Evolutionary conservation across 2,113 vertebrate genomes (phyloP).

Genomic region (Gallinago undulata): DNA sequence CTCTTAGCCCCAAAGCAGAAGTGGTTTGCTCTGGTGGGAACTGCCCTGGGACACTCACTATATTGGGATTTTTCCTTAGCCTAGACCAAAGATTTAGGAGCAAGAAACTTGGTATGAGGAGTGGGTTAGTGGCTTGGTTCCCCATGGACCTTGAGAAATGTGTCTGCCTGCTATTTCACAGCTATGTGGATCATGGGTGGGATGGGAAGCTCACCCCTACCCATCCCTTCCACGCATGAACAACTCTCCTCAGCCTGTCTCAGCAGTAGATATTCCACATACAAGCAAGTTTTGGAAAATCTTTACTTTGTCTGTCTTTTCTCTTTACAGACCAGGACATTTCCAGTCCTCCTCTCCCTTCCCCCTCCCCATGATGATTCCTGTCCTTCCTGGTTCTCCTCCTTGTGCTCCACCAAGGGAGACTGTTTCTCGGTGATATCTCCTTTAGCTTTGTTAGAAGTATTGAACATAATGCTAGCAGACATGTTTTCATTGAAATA

Average conservation of each 20-base stretch:
- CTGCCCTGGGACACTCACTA: fast-evolving
- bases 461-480: background rate
- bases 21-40: background rate
- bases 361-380: background rate
- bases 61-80: background rate
- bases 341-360: background rate
- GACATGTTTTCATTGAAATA: background rate
- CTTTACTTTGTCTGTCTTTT: background rate
- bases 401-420: background rate
- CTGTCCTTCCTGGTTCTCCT: background rate
- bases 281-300: background rate
- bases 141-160: background rate
- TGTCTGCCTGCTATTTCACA: background rate
- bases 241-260: background rate
- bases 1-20: background rate
- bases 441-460: background rate
- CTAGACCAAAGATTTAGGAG: background rate
- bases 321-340: fast-evolving
- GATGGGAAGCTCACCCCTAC: background rate
- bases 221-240: fast-evolving
- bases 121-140: background rate
- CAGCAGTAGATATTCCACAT: background rate
- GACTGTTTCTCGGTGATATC: background rate
- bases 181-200: background rate
- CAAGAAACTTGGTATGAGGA: background rate